Percentiles rank a stretch among this genome's conserved stretches.
phyloP scores from a whole-genome alignment of 2,113 vertebrate species.

The Carassius carassius region DNA sequence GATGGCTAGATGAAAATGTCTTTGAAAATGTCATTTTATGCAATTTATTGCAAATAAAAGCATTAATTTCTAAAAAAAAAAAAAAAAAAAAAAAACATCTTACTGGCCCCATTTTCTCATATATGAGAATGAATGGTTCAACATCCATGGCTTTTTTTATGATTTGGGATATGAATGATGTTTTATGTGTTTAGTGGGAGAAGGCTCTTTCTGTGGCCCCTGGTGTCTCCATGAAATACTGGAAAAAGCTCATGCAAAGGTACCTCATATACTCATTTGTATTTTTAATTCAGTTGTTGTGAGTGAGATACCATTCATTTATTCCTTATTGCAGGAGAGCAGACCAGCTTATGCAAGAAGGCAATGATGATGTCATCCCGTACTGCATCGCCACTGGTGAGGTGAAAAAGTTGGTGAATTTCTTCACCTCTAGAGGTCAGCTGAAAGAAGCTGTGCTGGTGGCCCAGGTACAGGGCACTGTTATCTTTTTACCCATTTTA shows the following conservation, averaged over 20 bases:
- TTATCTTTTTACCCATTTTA: neutral
- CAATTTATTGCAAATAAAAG: neutral
- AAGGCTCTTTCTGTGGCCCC: conserved; percentile 93
- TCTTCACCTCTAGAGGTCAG: conserved; percentile 91
- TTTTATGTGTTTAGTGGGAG: conserved; percentile 85
- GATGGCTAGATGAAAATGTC: neutral
- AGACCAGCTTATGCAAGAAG: conserved; percentile 93
- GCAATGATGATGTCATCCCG: conserved; percentile 91
- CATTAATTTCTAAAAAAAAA: neutral
- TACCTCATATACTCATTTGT: conserved; percentile 57
- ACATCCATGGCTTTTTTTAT: neutral
- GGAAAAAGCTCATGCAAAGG: conserved; percentile 98
- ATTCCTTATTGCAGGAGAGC: conserved; percentile 81
- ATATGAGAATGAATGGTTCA: neutral
- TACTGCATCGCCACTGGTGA: conserved; percentile 93
- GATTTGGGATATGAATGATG: neutral
- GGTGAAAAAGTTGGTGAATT: conserved; percentile 86
- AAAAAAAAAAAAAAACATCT: neutral
- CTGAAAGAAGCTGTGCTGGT: conserved; percentile 91
- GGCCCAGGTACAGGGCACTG: conserved; percentile 82
- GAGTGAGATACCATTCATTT: neutral
- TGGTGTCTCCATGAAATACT: conserved; percentile 97
- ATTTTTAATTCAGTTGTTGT: neutral
- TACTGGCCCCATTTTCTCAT: neutral
- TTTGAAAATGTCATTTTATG: neutral